Base-by-base conservation (phyloP, 2,113 vertebrate species). In the Rallus limicola region DNA sequence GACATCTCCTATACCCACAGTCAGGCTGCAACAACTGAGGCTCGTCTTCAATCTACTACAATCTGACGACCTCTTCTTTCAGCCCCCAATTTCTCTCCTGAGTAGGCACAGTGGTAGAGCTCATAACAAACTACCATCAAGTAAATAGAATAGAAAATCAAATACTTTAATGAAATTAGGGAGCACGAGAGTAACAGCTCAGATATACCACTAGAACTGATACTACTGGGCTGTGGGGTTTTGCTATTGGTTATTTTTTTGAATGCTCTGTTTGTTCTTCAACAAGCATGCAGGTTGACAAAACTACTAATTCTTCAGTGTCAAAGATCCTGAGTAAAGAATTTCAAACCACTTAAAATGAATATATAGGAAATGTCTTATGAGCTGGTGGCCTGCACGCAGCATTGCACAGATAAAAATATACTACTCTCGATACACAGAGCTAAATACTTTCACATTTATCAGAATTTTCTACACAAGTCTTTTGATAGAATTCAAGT, bases 331-430 rank as follows among this genome's bases (percentile, higher is more conserved):
- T 98, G 98, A 98, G 98, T 97, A 94, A 93, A 98, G 95, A 97
- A 96, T 97, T 97, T 80, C 92, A 95, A 97, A 97, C 96, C 97
- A 98, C 97, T 83, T 95, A 95, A 97, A 97, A 98, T 76, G 96
- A 78, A 96, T 95, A 96, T 83, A 97, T 92, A 97, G 97, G 97
- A 92, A 94, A 96, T 46, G 92, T 95, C 92, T 95, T 84, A 80
- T 63, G 88, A 97, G 98, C 98, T 97, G 98, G 98, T 97, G 98
- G 81, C 98, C 98, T 9, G 98, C 98, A 98, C 98, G 60, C 98
- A 98, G 98, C 98, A 97, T 97, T 95, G 94, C 97, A 98, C 98
- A 95, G 96, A 97, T 98, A 98, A 98, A 98, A 98, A 98, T 97
- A 98, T 92, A 97, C 88, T 96, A 97, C 97, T 98, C 97, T 97